Evolutionary conservation across 2,888 invertebrate species (phyloP), one percentile per base, ranked within the genome.

Genomic region (Cataglyphis cursor): DNA sequence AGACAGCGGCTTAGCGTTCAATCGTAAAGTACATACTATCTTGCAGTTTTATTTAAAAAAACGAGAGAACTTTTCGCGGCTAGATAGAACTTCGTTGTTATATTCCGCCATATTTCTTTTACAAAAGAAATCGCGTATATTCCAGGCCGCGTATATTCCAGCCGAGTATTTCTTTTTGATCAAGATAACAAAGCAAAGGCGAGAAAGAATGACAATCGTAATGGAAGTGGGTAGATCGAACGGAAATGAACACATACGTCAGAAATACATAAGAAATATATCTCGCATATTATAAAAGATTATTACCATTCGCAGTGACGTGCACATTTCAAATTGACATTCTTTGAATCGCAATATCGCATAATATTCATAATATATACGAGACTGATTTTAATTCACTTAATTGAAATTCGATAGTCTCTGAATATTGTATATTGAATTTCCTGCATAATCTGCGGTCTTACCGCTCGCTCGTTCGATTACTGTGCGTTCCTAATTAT

Each of bases 11-110:
- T 59, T 57, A 59, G 41, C 59, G 5, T 65, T n/a, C 64, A 75
- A 84, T 68, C 38, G 70, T 64, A 57, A 75, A 70, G 59, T 70
- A 68, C 51, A n/a, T n/a, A n/a, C 59, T 24, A 76, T 57, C 54
- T 1, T 3, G n/a, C 8, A 8, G 2, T 24, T n/a, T 76, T 28
- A 44, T 28, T 28, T 28, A 66, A 57, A 57, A 41, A 31, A n/a
- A n/a, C 35, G n/a, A 18, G 12, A 6, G 18, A 15, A 41, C 5
- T 24, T 54, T 24, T 35, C n/a, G 21, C 12, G 10, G 1, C 9
- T 10, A 5, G 10, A 18, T 35, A 35, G 51, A 51, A 80, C 44
- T 59, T 61, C 1, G 59, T 24, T 1, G n/a, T 57, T 35, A 44
- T 8, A 35, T 74, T 74, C 1, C 44, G 18, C 5, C n/a, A 21